Evolutionary conservation across 2,888 invertebrate species (phyloP), one percentile per base, ranked within the genome.

Genomic region (Hecatera dysodea): DNA sequence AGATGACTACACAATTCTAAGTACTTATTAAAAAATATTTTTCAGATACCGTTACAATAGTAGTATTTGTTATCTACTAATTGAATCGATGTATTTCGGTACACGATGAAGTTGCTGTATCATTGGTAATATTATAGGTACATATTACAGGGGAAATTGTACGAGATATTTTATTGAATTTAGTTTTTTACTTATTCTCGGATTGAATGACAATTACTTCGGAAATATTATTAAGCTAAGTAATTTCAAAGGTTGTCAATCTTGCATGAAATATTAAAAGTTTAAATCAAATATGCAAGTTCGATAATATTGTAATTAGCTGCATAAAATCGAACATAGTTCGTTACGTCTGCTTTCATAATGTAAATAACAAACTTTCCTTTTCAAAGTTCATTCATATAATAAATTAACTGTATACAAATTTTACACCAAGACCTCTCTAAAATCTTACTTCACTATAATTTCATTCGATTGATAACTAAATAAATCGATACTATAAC

Each of bases 391-490:
- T 71, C 52, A 81, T 57, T 57, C 63, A 70, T 69, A 55, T 53
- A 79, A 61, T 57, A 22, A 61, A 42, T 44, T 29, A 65, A 75
- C 67, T 75, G 52, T 67, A 60, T 79, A 79, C n/a, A 67, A 44
- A 27, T 57, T 64, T 60, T 46, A 57, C 42, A 64, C 52, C 9
- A 42, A 65, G 12, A 56, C 44, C 46, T 59, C 65, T 59, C 48
- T 48, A 44, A 56, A 71, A 72, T 71, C 44, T 69, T 63, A 66
- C 53, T n/a, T 53, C 62, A 78, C 60, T 24, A 64, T 56, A 71
- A 72, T 78, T 81, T 81, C 66, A 75, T 68, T 76, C 79, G 70
- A 80, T 78, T 76, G 66, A 80, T 72, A 75, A 75, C 75, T 69
- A 74, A 84, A 83, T 77, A 81, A 59, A 81, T 80, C 69, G 75